Conservation (phyloP, 2,888 invertebrate genomes). For the Micoletzkya japonica region DNA sequence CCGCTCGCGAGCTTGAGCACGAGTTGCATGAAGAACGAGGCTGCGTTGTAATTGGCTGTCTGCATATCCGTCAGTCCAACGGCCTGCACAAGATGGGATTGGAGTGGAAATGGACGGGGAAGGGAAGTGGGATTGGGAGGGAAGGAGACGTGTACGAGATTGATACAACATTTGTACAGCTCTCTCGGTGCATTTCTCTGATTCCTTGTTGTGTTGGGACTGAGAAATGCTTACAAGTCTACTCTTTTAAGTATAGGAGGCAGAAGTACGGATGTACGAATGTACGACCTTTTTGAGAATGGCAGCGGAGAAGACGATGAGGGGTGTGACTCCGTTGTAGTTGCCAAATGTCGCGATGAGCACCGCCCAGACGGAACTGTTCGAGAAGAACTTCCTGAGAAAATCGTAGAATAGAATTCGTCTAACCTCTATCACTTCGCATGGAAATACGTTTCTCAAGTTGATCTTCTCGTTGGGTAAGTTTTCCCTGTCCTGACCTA, state of each 20-base stretch:
- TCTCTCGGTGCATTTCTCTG: too few species aligned
- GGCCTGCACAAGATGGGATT: conserved; percentile 15
- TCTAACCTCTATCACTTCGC: not conserved
- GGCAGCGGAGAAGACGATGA: conserved; percentile 34
- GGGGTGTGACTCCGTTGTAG: conserved; percentile 36
- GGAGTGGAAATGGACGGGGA: not conserved
- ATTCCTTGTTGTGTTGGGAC: too few species aligned
- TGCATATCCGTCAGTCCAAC: conserved; percentile 32
- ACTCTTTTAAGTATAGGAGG: too few species aligned
- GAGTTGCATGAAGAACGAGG: conserved; percentile 33
- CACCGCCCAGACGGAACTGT: conserved; percentile 30
- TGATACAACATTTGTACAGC: too few species aligned
- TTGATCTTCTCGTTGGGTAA: too few species aligned
- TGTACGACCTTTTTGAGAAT: conserved; percentile 33
- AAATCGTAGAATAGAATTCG: not conserved
- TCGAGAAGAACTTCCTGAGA: conserved; percentile 32
- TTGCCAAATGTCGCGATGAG: conserved; percentile 35
- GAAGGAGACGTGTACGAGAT: too few species aligned
- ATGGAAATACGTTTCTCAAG: too few species aligned
- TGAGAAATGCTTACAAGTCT: too few species aligned
- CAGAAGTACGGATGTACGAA: too few species aligned
- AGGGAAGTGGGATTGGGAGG: not conserved
- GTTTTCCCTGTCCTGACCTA: too few species aligned
- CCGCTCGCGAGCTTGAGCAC: conserved; percentile 36
- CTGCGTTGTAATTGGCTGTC: conserved; percentile 32